phyloP scores from a whole-genome alignment of 2,888 invertebrate genomes.

The Orthosia cruda region DNA sequence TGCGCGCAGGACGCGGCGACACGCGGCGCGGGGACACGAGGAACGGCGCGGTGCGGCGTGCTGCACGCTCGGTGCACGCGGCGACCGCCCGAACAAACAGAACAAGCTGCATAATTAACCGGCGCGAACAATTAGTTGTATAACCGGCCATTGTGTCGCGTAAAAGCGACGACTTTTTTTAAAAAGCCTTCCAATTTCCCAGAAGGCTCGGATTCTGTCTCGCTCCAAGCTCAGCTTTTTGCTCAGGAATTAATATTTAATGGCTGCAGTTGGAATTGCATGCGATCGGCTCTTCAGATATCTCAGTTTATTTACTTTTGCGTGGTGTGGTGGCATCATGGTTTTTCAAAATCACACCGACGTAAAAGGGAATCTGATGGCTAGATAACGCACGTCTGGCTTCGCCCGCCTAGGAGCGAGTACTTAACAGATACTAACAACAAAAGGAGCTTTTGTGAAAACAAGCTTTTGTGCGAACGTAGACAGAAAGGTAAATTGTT shows the following conservation, averaged over 20 bases:
- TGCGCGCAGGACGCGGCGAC: slow-evolving; percentile 51
- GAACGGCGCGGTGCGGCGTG: slow-evolving; percentile 32
- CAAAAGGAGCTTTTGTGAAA: slow-evolving; percentile 64
- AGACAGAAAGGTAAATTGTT: slow-evolving; percentile 65
- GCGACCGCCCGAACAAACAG: slow-evolving; percentile 80
- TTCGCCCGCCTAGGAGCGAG: slow-evolving; percentile 49
- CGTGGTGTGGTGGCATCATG: slow-evolving; percentile 71
- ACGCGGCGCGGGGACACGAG: slow-evolving; percentile 30
- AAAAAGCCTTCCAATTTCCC: slow-evolving; percentile 82
- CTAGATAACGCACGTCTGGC: slow-evolving; percentile 66
- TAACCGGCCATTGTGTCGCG: slow-evolving; percentile 87
- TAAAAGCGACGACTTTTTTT: slow-evolving; percentile 81
- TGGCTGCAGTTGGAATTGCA: slow-evolving; percentile 83
- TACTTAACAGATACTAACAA: slow-evolving; percentile 54
- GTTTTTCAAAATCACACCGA: slow-evolving; percentile 64
- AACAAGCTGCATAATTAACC: slow-evolving; percentile 86
- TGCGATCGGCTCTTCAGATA: slow-evolving; percentile 82
- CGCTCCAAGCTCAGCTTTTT: slow-evolving; percentile 81
- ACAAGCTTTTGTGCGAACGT: slow-evolving; percentile 59
- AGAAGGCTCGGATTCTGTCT: slow-evolving; percentile 85
- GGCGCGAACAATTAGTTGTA: slow-evolving; percentile 89
- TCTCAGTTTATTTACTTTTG: slow-evolving; percentile 80
- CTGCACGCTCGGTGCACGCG: slow-evolving; percentile 53
- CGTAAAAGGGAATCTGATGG: slow-evolving; percentile 63
- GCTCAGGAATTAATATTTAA: slow-evolving; percentile 86